Evolutionary conservation across 2,888 invertebrate genomes (phyloP), one percentile per base, ranked within the genome.

Genomic region (Thelaira solivaga): DNA sequence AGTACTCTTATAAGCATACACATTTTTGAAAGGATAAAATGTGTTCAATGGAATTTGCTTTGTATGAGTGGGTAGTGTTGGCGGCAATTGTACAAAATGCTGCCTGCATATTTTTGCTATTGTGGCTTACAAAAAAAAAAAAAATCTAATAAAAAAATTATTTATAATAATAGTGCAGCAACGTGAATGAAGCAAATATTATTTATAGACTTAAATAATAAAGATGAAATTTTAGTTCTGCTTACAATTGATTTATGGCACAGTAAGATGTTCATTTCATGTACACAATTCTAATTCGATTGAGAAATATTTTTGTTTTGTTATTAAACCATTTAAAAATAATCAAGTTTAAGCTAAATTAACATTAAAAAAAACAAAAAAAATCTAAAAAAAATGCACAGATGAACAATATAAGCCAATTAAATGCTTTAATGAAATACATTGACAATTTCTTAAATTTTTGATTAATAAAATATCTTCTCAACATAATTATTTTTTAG

Each of bases 71-170:
- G 20, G 22, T 49, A 41, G 41, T 55, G 55, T 55, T 67, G 55
- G 53, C 55, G 67, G 65, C 68, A 73, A 69, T 69, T 69, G 45
- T 53, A 55, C 11, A 65, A 68, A 77, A 73, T 72, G 10, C 47
- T 53, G 65, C 41, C 57, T 59, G 36, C n/a, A n/a, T n/a, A n/a
- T n/a, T n/a, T 65, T 47, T 29, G 29, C 45, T 41, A 39, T 36
- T 47, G n/a, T 47, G 22, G 45, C 24, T 13, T 51, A 62, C 11
- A 55, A 47, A 34, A 24, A 4, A 26, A 5, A 26, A 26, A 22
- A 34, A 22, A 34, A 34, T n/a, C n/a, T n/a, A n/a, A n/a, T n/a
- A n/a, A n/a, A n/a, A n/a, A n/a, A n/a, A n/a, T n/a, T n/a, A 43
- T 24, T 13, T 26, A 8, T 24, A 49, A 13, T 29, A 10, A 31